Conservation (phyloP, 1,140 invertebrate genomes). For the Gyrodactylus salaris region DNA sequence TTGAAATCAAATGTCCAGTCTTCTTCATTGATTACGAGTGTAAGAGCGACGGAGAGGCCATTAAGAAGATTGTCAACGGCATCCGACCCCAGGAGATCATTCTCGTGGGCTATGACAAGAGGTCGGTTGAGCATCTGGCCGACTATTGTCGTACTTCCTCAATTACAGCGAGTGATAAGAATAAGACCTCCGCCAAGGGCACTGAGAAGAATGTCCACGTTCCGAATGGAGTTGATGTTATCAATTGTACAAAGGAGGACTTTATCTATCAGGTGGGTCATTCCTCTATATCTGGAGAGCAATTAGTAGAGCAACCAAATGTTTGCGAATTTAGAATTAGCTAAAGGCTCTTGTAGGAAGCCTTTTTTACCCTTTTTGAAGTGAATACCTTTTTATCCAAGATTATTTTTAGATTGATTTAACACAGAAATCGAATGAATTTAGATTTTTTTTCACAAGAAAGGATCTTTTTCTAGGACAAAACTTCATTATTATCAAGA, state of each 20-base stretch:
- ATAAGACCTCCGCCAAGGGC: conserved; percentile 21
- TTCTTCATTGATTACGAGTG: conserved; percentile 93
- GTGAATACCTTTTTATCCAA: too few relatives aligned
- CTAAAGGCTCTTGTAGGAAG: too few relatives aligned
- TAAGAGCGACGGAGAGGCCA: conserved; percentile 71
- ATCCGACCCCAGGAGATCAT: conserved; percentile 30
- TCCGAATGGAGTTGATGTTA: conserved; percentile 37
- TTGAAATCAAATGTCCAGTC: conserved; percentile 47
- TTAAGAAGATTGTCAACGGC: conserved; percentile 47
- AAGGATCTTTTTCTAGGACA: too few relatives aligned
- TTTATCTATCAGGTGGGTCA: conserved; percentile 73
- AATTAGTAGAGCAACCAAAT: conserved; percentile 1
- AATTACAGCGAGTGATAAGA: background rate
- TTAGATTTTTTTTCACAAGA: too few relatives aligned
- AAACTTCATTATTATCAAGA: too few relatives aligned
- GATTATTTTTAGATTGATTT: too few relatives aligned
- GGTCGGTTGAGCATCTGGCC: conserved; percentile 30
- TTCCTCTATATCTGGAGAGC: too few relatives aligned
- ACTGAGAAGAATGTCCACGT: conserved; percentile 30
- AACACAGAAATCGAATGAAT: too few relatives aligned
- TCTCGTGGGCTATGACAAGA: conserved; percentile 32
- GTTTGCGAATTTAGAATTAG: too few relatives aligned
- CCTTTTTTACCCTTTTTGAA: too few relatives aligned
- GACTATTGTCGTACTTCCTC: conserved; percentile 17
- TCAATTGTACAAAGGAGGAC: conserved; percentile 83